Evolutionary conservation across 2,888 invertebrate species (phyloP).

Genomic region (Girardia tigrina): DNA sequence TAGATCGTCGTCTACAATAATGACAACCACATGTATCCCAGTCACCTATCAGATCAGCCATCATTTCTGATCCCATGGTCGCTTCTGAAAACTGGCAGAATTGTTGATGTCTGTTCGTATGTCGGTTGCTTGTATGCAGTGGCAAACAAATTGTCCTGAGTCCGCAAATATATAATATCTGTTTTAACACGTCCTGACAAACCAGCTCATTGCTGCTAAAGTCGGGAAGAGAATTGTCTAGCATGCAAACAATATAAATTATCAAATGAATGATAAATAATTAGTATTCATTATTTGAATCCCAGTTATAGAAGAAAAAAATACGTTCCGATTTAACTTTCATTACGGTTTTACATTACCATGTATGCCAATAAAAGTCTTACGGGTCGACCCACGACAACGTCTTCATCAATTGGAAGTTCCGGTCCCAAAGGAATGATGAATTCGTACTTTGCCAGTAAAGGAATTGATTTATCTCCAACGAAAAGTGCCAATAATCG

Average conservation of each 20-base stretch:
- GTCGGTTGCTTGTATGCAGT: not conserved
- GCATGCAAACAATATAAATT: constrained; percentile 18
- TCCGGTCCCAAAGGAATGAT: constrained; percentile 14
- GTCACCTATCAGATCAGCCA: not conserved
- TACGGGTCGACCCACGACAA: not conserved
- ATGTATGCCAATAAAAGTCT: constrained; percentile 17
- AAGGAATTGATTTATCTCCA: constrained; percentile 11
- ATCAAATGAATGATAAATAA: constrained; percentile 12
- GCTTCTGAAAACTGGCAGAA: not conserved
- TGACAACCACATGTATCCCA: not conserved
- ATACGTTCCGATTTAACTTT: not conserved
- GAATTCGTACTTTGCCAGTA: not conserved
- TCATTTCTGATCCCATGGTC: not conserved
- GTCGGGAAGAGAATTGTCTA: constrained; percentile 1
- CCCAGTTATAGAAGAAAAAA: not conserved
- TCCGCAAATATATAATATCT: not conserved
- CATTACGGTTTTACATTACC: too few relatives aligned
- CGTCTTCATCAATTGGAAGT: not conserved
- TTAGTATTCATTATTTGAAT: constrained; percentile 16
- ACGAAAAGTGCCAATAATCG: constrained; percentile 6
- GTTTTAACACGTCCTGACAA: constrained; percentile 20
- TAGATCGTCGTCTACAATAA: not conserved
- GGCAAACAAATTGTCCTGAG: not conserved
- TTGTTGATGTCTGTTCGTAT: not conserved
- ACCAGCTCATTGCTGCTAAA: not conserved